These are phyloP conservation scores for Choreutis nemorana DNA, from an alignment of 2,888 invertebrate genomes.

Conservation along the genomic window DNA sequence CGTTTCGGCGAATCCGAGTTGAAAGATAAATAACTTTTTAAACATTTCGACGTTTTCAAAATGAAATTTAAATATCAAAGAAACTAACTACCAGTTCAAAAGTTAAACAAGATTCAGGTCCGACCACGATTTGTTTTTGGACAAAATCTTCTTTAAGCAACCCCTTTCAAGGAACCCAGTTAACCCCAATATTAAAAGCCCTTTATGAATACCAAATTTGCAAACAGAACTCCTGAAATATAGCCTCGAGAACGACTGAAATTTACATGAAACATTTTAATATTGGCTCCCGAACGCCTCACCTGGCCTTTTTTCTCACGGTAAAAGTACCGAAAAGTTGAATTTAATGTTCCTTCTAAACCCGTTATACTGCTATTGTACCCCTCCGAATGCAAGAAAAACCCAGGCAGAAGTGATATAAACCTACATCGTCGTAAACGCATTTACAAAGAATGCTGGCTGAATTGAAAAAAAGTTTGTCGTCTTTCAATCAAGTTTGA, in stretches of 20 bases:
- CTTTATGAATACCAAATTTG: conserved; percentile 55
- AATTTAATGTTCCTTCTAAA: conserved; percentile 31
- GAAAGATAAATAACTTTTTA: no score
- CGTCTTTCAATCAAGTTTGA: conserved; percentile 27
- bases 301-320: conserved; percentile 62
- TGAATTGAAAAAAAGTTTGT: conserved; percentile 11
- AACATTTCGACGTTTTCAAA: background rate
- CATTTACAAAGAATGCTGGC: conserved; percentile 20
- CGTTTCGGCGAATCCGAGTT: no score
- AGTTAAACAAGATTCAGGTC: no score
- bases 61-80: background rate
- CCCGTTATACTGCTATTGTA: conserved; percentile 22
- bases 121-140: no score
- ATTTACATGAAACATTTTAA: conserved; percentile 67
- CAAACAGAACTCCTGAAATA: conserved; percentile 53
- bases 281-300: conserved; percentile 34
- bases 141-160: no score
- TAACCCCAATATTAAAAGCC: conserved; percentile 43
- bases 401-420: conserved; percentile 18
- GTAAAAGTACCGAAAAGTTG: conserved; percentile 39
- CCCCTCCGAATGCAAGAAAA: background rate
- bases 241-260: conserved; percentile 31
- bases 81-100: no score
- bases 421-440: conserved; percentile 21
- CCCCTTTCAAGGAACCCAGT: no score